Percentiles rank a stretch among this genome's conserved stretches.
These are phyloP conservation scores for Tragelaphus eurycerus DNA, from an alignment of 2,797 vertebrate species.

Conservation along the genomic window DNA sequence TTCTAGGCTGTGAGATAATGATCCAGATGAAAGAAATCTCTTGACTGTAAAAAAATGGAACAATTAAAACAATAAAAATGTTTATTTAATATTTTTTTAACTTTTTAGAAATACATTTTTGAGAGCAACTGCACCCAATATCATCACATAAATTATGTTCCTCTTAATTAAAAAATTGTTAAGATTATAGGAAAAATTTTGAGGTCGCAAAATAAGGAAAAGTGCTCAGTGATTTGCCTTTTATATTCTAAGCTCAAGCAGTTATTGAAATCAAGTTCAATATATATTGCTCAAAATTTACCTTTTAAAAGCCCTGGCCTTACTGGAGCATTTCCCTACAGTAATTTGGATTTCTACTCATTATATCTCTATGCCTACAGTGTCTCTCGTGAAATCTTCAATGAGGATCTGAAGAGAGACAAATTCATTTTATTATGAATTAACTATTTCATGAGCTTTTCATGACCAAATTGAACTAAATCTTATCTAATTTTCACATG, in stretches of 20 bases:
- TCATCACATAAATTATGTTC: not conserved
- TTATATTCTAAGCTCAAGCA: not conserved
- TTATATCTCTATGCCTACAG: not conserved
- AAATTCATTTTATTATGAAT: constrained; percentile 21
- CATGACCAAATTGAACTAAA: not conserved
- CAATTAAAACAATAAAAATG: not conserved
- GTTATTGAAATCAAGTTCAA: not conserved
- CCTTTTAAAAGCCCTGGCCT: not conserved
- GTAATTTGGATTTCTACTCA: constrained; percentile 7
- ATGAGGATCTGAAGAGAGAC: not conserved
- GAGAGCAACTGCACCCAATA: not conserved
- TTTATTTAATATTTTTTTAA: not conserved
- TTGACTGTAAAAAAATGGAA: not conserved
- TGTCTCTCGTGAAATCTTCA: not conserved
- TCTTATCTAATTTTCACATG: not conserved
- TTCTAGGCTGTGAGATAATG: not conserved
- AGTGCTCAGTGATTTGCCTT: not conserved
- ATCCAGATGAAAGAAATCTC: not conserved
- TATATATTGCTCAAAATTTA: not conserved
- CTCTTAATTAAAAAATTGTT: not conserved
- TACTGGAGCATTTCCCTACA: not conserved
- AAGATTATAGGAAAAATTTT: not conserved
- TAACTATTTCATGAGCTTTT: constrained; percentile 2
- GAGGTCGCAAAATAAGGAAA: not conserved
- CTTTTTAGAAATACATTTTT: not conserved